Base-by-base conservation (phyloP, 2,888 invertebrate genomes). In the Erebia palarica region DNA sequence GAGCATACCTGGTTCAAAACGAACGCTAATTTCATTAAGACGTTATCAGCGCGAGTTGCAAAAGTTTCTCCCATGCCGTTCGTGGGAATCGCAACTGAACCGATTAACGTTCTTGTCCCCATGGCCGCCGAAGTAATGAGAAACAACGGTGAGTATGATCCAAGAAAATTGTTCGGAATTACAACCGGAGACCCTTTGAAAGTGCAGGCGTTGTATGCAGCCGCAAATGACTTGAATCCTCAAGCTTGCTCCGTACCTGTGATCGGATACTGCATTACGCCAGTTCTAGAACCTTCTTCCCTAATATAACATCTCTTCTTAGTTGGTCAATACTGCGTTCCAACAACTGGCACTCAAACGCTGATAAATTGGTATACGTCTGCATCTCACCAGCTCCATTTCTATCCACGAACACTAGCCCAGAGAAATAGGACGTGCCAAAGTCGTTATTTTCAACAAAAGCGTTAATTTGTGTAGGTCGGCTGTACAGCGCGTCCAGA, bases 151-250 rank as follows among this genome's bases (percentile, higher is more conserved):
- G 78, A 94, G 27, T 95, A 94, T 82, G 95, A 97, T 78, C 93
- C 95, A 3, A 95, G 93, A 70, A 90, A 89, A 74, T 78, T 94
- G 27, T 97, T 98, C 82, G 98, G 98, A 9, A 94, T 97, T 5
- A 96, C 96, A 64, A 94, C 95, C 9, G 86, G 96, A 49, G 96
- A 97, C 84, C 90, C 95, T 44, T 94, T 97, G 36, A 93, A 97
- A 78, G 95, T 97, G 0, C 96, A 96, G 82, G 94, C 95, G n/a
- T 95, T 97, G 80, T 95, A 96, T 55, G 96, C 97, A 1, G 93
- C 95, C 75, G 93, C 95, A 16, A 86, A 95, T 83, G 94, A 94
- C 1, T 77, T 96, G 57, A 94, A 95, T 76, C 95, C 96, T 0
- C 90, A 94, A 74, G 92, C 94, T 75, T 95, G 96, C 13, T 87